phyloP scores from a whole-genome alignment of 2,113 vertebrate species.

The Oreochromis niloticus region DNA sequence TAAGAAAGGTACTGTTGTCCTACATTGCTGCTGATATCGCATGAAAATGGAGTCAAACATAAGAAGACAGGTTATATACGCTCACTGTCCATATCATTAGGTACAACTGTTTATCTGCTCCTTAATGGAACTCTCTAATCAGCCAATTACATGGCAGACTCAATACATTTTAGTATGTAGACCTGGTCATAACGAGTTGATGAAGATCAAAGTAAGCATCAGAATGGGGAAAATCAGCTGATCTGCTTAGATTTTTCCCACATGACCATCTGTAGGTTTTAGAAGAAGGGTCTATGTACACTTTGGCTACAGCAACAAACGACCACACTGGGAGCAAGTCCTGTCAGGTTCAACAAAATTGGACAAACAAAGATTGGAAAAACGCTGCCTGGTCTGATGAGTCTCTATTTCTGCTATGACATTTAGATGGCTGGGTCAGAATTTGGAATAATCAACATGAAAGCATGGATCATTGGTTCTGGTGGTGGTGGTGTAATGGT shows the following conservation, averaged over 20 bases:
- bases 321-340: rapidly evolving
- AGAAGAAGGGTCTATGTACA: background rate
- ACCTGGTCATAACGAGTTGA: background rate
- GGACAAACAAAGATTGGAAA: background rate
- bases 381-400: rapidly evolving
- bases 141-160: background rate
- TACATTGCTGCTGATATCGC: background rate
- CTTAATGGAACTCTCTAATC: background rate
- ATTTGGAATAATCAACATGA: background rate
- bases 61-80: conserved; percentile 2
- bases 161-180: background rate
- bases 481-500: background rate
- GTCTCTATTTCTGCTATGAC: background rate
- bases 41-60: conserved; percentile 11
- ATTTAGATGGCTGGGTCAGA: background rate
- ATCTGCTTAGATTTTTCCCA: background rate
- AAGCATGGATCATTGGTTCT: background rate
- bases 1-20: background rate
- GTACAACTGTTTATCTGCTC: background rate
- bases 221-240: background rate
- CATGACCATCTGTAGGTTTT: background rate
- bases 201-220: background rate
- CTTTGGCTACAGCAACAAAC: background rate
- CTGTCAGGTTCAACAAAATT: rapidly evolving
- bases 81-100: background rate